Evolutionary conservation across 2,113 vertebrate genomes (phyloP).

Genomic region (Strigops habroptila): DNA sequence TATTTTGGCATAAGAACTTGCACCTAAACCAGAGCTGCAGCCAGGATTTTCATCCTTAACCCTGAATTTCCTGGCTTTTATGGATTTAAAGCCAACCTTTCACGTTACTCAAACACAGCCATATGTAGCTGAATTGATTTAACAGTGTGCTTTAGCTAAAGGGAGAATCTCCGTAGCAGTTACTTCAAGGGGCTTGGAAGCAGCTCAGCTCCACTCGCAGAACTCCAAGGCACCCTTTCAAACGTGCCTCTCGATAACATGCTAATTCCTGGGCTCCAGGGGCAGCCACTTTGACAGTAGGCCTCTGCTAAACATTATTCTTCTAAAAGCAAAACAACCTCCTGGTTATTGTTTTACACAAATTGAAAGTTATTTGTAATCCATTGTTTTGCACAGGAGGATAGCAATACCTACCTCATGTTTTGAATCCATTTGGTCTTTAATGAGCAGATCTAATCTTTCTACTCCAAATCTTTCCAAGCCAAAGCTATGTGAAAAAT

Average conservation of each 20-base stretch:
- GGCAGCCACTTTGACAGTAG: not conserved
- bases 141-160: not conserved
- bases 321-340: not conserved
- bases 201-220: not conserved
- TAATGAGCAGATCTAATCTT: not conserved
- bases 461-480: not conserved
- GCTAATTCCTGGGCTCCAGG: not conserved
- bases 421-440: not conserved
- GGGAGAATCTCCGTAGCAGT: not conserved
- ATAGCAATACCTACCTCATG: not conserved
- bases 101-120: not conserved
- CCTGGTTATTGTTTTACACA: not conserved
- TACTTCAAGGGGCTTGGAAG: not conserved
- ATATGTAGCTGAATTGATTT: slow-evolving; percentile 11
- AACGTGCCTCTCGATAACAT: not conserved
- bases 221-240: not conserved
- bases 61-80: slow-evolving; percentile 14
- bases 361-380: not conserved
- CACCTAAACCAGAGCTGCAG: not conserved
- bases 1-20: not conserved
- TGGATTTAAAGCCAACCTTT: not conserved
- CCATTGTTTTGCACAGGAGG: not conserved
- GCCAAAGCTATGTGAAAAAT: not conserved
- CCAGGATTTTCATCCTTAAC: slow-evolving; percentile 33
- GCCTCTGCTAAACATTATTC: not conserved